Evolutionary conservation across 2,113 vertebrate species (phyloP), one percentile per base, ranked within the genome.

Genomic region (Electrona antarctica): DNA sequence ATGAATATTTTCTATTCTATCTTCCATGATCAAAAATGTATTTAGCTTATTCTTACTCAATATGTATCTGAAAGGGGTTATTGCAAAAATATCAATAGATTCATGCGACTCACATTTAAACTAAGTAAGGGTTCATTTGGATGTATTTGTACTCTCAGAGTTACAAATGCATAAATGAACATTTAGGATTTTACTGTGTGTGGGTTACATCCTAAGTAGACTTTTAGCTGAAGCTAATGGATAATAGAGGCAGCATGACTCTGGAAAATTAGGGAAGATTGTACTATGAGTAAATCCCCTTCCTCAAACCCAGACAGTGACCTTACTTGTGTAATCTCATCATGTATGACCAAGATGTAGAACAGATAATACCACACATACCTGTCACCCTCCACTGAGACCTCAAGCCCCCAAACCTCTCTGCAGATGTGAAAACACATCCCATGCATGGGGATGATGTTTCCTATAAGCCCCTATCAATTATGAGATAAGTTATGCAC

Each of bases 341-440:
- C 48, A 50, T 48, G 62, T 69, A 64, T 79, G 80, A 77, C 55
- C 62, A 12, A 12, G 55, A 12, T 33, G 7, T 48, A 33, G 9
- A 58, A 60, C 11, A 15, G 85, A 86, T 85, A 87, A 88, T 57
- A 64, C 8, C 64, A 67, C 77, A 64, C 79, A 84, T 87, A 77
- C 78, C 83, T 69, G 82, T 86, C 76, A 79, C 67, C 77, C 76
- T 78, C 60, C 68, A 76, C 15, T 84, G 75, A 64, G 74, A 55
- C 50, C 66, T 47, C 29, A 60, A 84, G 80, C 71, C 67, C 85
- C 67, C 85, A 85, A 80, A 78, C 33, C 71, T 54, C 76, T 74
- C 76, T 72, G 71, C 12, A 15, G 13, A 45, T 64, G n/a, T 67
- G 46, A 14, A 55, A 10, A 6, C 8, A 74, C 50, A 64, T 47